Evolutionary conservation across 2,888 invertebrate genomes (phyloP).

Genomic region (Drosophila nigritarsus): DNA sequence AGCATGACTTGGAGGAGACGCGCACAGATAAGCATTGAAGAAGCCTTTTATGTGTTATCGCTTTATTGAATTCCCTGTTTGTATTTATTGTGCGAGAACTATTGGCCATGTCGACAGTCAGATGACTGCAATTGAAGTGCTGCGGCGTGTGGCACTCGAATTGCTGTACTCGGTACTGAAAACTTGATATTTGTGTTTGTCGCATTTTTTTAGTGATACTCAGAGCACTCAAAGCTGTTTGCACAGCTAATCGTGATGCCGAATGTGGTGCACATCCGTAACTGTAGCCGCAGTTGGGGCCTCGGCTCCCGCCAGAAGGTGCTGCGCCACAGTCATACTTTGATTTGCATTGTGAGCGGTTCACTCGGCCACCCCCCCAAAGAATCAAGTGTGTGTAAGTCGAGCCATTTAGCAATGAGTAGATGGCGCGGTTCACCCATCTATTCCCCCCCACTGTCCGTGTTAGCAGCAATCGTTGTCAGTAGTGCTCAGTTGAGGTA

Average conservation of each 20-base stretch:
- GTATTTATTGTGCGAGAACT: background rate
- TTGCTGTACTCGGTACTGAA: constrained; percentile 2
- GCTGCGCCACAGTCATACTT: constrained; percentile 54
- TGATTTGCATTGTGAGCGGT: constrained; percentile 55
- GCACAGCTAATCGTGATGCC: constrained; percentile 22
- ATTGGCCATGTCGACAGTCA: constrained; percentile 7
- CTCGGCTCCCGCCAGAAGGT: constrained; percentile 7
- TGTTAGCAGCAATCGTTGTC: constrained; percentile 2
- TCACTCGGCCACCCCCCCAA: constrained; percentile 8
- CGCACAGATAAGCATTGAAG: constrained; percentile 12
- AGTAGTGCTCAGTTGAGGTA: background rate
- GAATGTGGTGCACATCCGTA: constrained; percentile 23
- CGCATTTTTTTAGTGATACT: constrained; percentile 21
- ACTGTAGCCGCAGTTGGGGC: constrained; percentile 18
- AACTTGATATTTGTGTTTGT: constrained; percentile 4
- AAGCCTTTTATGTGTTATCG: constrained; percentile 18
- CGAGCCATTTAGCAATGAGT: constrained; percentile 25
- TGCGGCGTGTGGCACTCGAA: constrained; percentile 21
- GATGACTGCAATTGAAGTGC: constrained; percentile 32
- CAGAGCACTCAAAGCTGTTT: constrained; percentile 12
- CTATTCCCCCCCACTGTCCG: background rate
- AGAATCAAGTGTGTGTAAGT: constrained; percentile 50
- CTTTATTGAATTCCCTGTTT: constrained; percentile 1
- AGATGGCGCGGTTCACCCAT: background rate
- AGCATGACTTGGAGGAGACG: background rate